These are phyloP conservation scores for Gallinago jamesoni DNA, from an alignment of 2,113 vertebrate species.

Conservation along the genomic window DNA sequence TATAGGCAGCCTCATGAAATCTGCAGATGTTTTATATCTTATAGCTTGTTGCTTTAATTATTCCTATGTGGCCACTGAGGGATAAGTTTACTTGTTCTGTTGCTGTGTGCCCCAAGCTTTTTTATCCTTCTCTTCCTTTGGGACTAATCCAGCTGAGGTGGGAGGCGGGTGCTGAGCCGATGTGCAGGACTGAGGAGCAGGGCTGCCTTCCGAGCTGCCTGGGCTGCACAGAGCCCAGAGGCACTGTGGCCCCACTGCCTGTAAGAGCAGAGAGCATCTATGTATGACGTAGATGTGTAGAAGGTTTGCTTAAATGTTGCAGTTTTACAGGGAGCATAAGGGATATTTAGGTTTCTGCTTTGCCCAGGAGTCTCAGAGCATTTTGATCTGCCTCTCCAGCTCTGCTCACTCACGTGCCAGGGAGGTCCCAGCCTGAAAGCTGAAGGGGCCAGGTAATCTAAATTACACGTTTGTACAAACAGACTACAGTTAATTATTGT, in stretches of 20 bases:
- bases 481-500: neutral
- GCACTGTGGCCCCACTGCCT: neutral
- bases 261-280: accelerated
- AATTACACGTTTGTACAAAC: neutral
- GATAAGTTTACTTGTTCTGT: neutral
- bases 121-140: neutral
- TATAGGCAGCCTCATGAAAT: neutral
- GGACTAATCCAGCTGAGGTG: accelerated
- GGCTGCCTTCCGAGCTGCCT: too few relatives aligned
- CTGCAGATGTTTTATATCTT: neutral
- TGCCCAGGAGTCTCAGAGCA: neutral
- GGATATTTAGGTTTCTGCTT: neutral
- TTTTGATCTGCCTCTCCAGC: neutral
- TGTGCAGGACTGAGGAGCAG: too few relatives aligned
- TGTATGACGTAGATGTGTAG: accelerated
- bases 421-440: neutral
- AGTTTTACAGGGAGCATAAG: neutral
- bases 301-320: neutral
- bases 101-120: neutral
- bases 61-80: neutral
- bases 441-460: neutral
- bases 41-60: neutral
- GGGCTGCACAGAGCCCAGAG: neutral
- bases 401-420: neutral
- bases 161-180: neutral